Percentiles rank a stretch among this genome's conserved stretches.
These are phyloP conservation scores for Acipenser ruthenus DNA, from an alignment of 2,797 vertebrate genomes.

Conservation along the genomic window DNA sequence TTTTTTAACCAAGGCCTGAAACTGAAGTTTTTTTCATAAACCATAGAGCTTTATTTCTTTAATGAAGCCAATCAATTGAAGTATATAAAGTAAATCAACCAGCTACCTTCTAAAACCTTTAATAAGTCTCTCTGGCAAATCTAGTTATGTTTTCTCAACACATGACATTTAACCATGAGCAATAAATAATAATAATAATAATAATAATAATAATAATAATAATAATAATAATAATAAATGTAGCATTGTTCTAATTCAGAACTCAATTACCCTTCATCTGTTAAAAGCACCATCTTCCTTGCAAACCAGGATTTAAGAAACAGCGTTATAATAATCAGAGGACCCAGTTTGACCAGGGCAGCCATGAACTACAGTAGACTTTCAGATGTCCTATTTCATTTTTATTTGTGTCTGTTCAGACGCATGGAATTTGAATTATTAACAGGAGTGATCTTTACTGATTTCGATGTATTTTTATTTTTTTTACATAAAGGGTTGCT, in stretches of 20 bases:
- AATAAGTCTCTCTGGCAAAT: too few species aligned
- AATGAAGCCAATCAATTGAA: background rate
- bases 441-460: constrained; percentile 48
- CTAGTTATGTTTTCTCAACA: too few species aligned
- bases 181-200: too few species aligned
- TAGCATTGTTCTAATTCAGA: background rate
- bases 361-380: background rate
- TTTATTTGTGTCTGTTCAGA: constrained; percentile 50
- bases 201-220: too few species aligned
- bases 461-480: constrained; percentile 17
- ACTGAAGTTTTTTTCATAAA: constrained; percentile 4
- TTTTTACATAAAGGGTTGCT: constrained; percentile 5
- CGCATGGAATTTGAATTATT: constrained; percentile 62
- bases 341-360: background rate
- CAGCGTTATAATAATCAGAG: too few species aligned
- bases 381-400: constrained; percentile 33
- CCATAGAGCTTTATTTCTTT: background rate
- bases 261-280: background rate
- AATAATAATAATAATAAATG: too few species aligned
- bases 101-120: background rate
- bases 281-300: too few species aligned
- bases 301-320: too few species aligned
- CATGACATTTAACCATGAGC: too few species aligned
- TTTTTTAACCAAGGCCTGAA: background rate
- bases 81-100: background rate